phyloP scores from a whole-genome alignment of 1,140 invertebrate species.

The Drosophila setifemur region DNA sequence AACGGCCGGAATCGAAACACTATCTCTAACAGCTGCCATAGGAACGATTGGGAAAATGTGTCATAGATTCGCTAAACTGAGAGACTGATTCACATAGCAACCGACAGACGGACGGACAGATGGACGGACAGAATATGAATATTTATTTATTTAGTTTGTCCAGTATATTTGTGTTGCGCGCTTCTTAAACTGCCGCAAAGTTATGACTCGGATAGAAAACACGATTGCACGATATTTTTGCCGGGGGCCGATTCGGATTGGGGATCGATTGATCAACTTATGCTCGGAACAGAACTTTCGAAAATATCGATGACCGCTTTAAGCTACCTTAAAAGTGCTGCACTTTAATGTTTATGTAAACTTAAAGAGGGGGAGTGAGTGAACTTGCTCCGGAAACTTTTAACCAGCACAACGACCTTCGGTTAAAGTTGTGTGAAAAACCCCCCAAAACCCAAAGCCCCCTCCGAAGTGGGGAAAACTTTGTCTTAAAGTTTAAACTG shows the following conservation, averaged over 20 bases:
- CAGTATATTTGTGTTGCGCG: conserved; percentile 33
- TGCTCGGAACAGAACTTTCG: too few species aligned
- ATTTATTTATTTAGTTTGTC: too few species aligned
- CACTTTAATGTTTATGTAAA: conserved; percentile 25
- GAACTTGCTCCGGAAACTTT: conserved; percentile 59
- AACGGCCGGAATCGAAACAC: too few species aligned
- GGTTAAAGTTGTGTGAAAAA: conserved; percentile 72
- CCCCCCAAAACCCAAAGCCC: background rate
- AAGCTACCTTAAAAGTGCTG: conserved; percentile 22
- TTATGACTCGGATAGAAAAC: conserved; percentile 43
- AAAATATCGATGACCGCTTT: background rate
- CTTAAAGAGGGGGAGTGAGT: conserved; percentile 33
- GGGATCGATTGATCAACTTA: too few species aligned
- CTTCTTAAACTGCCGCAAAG: conserved; percentile 72
- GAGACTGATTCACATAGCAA: too few species aligned
- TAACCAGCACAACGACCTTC: conserved; percentile 70
- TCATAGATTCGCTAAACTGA: too few species aligned
- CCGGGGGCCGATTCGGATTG: too few species aligned
- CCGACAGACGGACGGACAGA: too few species aligned
- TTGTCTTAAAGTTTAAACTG: conserved; percentile 78
- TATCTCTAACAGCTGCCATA: too few species aligned
- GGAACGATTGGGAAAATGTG: too few species aligned
- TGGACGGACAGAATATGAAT: too few species aligned
- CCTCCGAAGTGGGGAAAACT: conserved; percentile 31
- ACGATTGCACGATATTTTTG: background rate